Evolutionary conservation across 2,797 vertebrate species (phyloP), one percentile per base, ranked within the genome.

Genomic region (Ptychobarbus kaznakovi): DNA sequence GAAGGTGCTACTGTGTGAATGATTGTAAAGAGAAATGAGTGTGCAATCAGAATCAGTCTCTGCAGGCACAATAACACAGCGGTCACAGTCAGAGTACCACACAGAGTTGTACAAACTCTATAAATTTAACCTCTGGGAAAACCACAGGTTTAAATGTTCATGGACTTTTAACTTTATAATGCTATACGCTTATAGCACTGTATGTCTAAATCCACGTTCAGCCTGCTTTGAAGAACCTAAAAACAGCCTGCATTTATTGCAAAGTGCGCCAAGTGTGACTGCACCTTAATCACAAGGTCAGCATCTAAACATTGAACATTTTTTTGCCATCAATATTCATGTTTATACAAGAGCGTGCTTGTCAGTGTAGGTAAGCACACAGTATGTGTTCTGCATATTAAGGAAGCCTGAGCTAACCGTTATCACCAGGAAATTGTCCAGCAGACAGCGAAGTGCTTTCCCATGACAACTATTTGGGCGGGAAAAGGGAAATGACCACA

Each of bases 1-100:
- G 86, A 86, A 90, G 88, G 87, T 85, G 87, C 83, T 80, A 51
- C 75, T 80, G 82, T 69, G 22, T 5, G 87, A 78, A 69, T 82
- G 74, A 69, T 22, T 53, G 68, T 80, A 83, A 51, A 46, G 25
- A 73, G 42, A 74, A 74, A 35, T 46, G 20, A 10, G 51, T 40
- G 49, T 40, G 32, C 73, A 65, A 20, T 16, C 68, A 63, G 16
- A 79, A 65, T 28, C 56, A 49, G 40, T 61, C 20, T 83, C 42
- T 32, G n/a, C 10, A 73, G 53, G 61, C 28, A 35, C 25, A 74
- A 65, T 22, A 74, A 65, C 69, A 82, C 56, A 74, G 18, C 42
- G 1, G 38, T 63, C 69, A 49, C 1, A 65, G 15, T 63, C 18
- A n/a, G 46, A 66, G 13, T 81, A 69, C 32, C 58, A 79, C 16